phyloP scores from a whole-genome alignment of 2,113 vertebrate species.

The Sakesphorus luctuosus region DNA sequence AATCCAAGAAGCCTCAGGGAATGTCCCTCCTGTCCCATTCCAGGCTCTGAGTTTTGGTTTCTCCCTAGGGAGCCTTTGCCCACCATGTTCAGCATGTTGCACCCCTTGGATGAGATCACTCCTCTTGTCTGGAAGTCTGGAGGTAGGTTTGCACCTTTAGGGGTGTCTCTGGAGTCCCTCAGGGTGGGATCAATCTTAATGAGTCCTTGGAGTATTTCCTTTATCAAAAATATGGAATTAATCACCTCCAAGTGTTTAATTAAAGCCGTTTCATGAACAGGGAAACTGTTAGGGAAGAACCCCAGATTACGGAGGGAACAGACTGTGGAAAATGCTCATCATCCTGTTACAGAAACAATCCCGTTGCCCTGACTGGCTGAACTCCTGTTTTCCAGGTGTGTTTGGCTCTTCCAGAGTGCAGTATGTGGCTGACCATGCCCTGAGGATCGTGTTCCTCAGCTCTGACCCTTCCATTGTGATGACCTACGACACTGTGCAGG shows the following conservation, averaged over 20 bases:
- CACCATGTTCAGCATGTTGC: slow-evolving; percentile 96
- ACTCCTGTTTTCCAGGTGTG: slow-evolving; percentile 74
- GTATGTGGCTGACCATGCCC: slow-evolving; percentile 86
- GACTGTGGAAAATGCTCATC: neutral
- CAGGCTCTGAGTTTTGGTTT: neutral
- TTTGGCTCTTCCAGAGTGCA: slow-evolving; percentile 86
- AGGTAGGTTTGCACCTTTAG: slow-evolving; percentile 76
- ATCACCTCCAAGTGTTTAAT: neutral
- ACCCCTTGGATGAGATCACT: slow-evolving; percentile 94
- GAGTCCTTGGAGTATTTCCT: neutral
- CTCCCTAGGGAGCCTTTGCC: slow-evolving; percentile 89
- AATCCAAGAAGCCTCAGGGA: neutral
- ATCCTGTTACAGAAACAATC: rapidly evolving
- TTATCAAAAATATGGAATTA: neutral
- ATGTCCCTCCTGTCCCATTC: neutral
- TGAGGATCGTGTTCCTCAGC: slow-evolving; percentile 90
- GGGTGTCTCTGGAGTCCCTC: neutral
- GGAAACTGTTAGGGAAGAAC: neutral
- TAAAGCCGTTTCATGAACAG: neutral
- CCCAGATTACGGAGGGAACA: neutral
- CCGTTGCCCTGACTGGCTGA: neutral
- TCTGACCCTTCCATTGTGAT: slow-evolving; percentile 89
- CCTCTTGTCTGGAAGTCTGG: slow-evolving; percentile 89
- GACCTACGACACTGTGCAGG: slow-evolving; percentile 90
- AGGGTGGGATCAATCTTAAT: neutral